Evolutionary conservation across 2,113 vertebrate species (phyloP).

Genomic region (Syngnathus scovelli): DNA sequence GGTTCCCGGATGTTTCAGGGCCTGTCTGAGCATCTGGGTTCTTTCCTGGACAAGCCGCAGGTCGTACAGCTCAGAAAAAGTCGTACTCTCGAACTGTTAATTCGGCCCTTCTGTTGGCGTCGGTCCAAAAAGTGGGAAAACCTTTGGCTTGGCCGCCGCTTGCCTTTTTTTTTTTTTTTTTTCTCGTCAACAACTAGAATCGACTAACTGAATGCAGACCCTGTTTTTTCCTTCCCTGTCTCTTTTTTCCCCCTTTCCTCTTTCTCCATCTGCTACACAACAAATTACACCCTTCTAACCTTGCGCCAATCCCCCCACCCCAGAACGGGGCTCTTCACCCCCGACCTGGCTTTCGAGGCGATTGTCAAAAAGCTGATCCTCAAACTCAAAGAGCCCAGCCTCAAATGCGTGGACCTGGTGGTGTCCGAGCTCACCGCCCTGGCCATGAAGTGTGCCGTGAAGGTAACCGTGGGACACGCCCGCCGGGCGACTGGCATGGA

Average conservation of each 20-base stretch:
- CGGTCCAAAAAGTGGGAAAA: conserved; percentile 29
- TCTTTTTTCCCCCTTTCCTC: conserved; percentile 19
- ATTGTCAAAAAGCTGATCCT: conserved; percentile 98
- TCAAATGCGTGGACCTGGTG: conserved; percentile 95
- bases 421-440: conserved; percentile 89
- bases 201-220: conserved; percentile 62
- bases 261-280: conserved; percentile 20
- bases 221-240: conserved; percentile 34
- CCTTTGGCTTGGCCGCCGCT: conserved; percentile 55
- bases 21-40: conserved; percentile 52
- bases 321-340: conserved; percentile 97
- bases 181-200: conserved; percentile 42
- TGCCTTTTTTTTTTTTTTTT: conserved; percentile 21
- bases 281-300: conserved; percentile 34
- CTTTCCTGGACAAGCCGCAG: conserved; percentile 62
- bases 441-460: conserved; percentile 87
- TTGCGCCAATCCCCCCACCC: conserved; percentile 13
- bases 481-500: conserved; percentile 21
- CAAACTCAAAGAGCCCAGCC: conserved; percentile 96
- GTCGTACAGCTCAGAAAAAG: conserved; percentile 34
- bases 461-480: conserved; percentile 75
- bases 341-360: conserved; percentile 95
- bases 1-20: conserved; percentile 45
- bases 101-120: conserved; percentile 2
- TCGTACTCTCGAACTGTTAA: not conserved